Base-by-base conservation (phyloP, 2,797 vertebrate genomes). In the Malurus leucopterus region DNA sequence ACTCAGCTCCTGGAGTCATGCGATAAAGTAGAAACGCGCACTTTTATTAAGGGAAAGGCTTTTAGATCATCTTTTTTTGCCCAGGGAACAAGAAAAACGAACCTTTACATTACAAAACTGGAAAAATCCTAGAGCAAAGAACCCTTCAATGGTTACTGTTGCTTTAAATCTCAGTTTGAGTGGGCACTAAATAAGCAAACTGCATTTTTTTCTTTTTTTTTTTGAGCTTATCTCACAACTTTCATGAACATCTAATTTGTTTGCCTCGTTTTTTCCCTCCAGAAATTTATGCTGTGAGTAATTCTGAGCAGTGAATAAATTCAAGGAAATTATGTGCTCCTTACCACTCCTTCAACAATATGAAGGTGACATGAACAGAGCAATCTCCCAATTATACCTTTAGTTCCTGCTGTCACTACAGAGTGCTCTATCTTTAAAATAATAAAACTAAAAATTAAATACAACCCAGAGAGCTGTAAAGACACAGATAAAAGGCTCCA, bases 241-340 rank as follows among this genome's bases (percentile, higher is more conserved):
- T 55, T 38, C 4, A 36, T 3, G 5, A 67, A 30, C 11, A 76
- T 74, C 19, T 41, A 58, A 68, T 41, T 58, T 74, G 44, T 32
- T 75, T 64, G 36, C 58, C 54, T 59, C 13, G 4, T 0, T 0
- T n/a, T 53, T 53, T 20, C 2, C 0, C 4, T n/a, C 3, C 5
- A 29, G 46, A 90, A 91, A 91, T 75, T 49, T 69, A 87, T 69
- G 65, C 65, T 50, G 26, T 15, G 29, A 67, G 15, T 80, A 90
- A 88, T 75, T 71, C 70, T 59, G 36, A 87, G 79, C 53, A 81
- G 38, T 51, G 67, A 88, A 69, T 85, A 92, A 83, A 72, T 83
- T 65, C 29, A 59, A 86, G 69, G 47, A 65, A 88, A 85, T 62
- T 2, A 79, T 10, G 22, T 82, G 76, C 38, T 72, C 64, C 68